These are phyloP conservation scores for Apostichopus parvimensis DNA, from an alignment of 35 echinoderm and acorn worm genomes.

Conservation along the genomic window DNA sequence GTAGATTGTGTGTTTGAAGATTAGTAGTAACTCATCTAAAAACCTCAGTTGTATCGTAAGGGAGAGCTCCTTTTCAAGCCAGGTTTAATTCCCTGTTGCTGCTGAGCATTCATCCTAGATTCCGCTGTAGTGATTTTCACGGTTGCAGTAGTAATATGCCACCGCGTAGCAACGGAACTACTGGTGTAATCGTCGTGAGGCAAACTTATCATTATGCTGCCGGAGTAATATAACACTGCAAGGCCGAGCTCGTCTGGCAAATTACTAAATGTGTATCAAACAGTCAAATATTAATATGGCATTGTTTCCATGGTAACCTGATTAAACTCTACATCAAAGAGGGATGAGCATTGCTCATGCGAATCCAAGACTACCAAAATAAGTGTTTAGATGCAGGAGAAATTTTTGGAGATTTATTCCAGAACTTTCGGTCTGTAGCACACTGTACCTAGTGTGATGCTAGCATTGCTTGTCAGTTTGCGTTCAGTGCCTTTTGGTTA, in stretches of 20 bases:
- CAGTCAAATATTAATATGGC: conserved; percentile 41
- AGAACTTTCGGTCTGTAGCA: neutral
- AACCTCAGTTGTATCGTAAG: too few relatives aligned
- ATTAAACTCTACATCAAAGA: neutral
- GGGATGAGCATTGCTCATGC: neutral
- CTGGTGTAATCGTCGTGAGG: neutral
- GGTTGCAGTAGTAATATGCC: too few relatives aligned
- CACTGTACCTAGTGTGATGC: neutral
- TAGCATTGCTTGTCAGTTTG: neutral
- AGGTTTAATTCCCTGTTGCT: too few relatives aligned
- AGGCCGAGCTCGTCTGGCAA: conserved; percentile 12
- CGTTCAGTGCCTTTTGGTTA: too few relatives aligned
- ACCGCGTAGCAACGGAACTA: neutral
- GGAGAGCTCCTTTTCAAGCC: too few relatives aligned
- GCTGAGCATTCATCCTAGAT: too few relatives aligned
- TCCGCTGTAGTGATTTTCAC: too few relatives aligned
- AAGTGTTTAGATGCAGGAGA: neutral
- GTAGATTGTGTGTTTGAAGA: too few relatives aligned
- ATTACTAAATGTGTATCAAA: conserved; percentile 32
- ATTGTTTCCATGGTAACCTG: conserved; percentile 27
- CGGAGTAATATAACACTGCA: neutral
- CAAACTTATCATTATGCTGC: neutral
- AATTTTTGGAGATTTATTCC: neutral
- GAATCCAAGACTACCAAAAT: neutral
- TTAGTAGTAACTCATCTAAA: too few relatives aligned